Conservation (phyloP, 2,888 invertebrate genomes). For the Petrolisthes manimaculis region DNA sequence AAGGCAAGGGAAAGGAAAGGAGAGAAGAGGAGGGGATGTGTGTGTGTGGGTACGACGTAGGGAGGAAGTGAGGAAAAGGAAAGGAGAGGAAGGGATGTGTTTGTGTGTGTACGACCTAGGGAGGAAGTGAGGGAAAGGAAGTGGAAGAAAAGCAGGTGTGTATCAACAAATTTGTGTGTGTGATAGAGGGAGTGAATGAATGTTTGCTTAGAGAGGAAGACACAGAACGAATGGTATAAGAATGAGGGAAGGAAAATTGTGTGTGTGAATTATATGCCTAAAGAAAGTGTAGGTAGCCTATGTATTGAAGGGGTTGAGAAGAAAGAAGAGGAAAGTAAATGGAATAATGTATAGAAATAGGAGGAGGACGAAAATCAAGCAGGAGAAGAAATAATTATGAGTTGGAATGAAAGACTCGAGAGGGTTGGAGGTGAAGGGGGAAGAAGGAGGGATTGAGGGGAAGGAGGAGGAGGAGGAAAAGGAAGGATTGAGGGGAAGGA, state of each 20-base stretch:
- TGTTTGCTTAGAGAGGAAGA: neutral
- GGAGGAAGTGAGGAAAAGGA: neutral
- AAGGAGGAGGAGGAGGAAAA: neutral
- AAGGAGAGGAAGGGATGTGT: neutral
- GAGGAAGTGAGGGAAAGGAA: neutral
- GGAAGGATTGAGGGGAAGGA: neutral
- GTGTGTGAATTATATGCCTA: no score
- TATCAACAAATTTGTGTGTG: no score
- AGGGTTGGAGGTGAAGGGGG: no score
- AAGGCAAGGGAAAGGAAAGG: neutral
- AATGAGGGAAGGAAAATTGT: no score
- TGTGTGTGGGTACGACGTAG: neutral
- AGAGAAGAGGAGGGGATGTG: neutral
- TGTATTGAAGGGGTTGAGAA: neutral
- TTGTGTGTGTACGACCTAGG: neutral
- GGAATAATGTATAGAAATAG: neutral
- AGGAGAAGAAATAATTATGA: no score
- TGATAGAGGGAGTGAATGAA: neutral
- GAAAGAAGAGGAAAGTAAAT: neutral
- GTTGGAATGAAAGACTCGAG: no score
- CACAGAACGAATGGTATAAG: neutral
- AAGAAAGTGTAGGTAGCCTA: no score
- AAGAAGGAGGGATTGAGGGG: neutral
- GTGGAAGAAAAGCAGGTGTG: neutral
- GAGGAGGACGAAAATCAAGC: neutral